phyloP scores from a whole-genome alignment of 1,140 invertebrate genomes.

The Notospermus geniculatus region DNA sequence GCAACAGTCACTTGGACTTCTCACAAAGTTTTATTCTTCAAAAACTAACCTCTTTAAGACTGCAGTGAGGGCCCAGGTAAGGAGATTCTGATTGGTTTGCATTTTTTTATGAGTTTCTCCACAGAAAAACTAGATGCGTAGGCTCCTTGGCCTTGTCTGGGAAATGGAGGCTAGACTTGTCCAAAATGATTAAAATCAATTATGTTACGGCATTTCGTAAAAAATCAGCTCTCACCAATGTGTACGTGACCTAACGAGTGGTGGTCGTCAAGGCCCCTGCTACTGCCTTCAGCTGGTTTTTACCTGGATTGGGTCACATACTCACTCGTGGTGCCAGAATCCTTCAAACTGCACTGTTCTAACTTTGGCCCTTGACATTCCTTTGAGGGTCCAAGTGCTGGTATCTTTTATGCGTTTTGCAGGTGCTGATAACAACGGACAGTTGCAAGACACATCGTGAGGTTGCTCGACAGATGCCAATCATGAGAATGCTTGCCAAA shows the following conservation, averaged over 20 bases:
- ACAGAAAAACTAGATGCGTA: background rate
- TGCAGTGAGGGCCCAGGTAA: conserved; percentile 48
- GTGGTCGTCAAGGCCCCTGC: no score
- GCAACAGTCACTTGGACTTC: conserved; percentile 43
- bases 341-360: no score
- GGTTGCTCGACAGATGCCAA: conserved; percentile 43
- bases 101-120: background rate
- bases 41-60: conserved; percentile 50
- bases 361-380: background rate
- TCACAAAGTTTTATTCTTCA: conserved; percentile 52
- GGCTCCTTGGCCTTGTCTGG: background rate
- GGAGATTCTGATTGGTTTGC: background rate
- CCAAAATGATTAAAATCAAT: no score
- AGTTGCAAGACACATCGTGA: conserved; percentile 46
- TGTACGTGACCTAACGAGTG: no score
- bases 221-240: no score
- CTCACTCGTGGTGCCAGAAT: no score
- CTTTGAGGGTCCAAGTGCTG: conserved; percentile 4
- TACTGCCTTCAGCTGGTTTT: no score
- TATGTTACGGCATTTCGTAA: no score
- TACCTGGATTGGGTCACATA: no score
- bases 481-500: conserved; percentile 40
- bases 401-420: conserved; percentile 4
- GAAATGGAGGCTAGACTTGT: no score
- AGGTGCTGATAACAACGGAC: conserved; percentile 47